phyloP scores from a whole-genome alignment of 2,888 invertebrate genomes.

The Drosophila austrosaltans region DNA sequence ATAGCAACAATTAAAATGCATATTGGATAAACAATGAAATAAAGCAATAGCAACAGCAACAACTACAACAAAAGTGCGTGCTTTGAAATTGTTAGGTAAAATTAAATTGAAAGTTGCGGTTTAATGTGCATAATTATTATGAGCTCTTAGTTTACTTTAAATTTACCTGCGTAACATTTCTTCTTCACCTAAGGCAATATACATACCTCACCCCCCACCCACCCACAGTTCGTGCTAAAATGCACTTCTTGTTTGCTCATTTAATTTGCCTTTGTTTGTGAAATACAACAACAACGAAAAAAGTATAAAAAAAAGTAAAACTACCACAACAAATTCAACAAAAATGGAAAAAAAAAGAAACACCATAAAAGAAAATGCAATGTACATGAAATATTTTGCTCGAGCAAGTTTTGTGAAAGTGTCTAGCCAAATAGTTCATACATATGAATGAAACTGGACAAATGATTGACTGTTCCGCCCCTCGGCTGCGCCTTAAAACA shows the following conservation, averaged over 20 bases:
- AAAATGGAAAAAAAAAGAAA: conserved; percentile 24
- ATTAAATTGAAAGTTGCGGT: conserved; percentile 65
- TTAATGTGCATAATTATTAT: conserved; percentile 68
- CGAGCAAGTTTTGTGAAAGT: conserved; percentile 72
- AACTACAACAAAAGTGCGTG: conserved; percentile 58
- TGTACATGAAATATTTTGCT: conserved; percentile 37
- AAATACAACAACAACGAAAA: conserved; percentile 22
- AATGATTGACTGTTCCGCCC: conserved; percentile 31
- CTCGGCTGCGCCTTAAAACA: conserved; percentile 17
- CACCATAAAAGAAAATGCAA: conserved; percentile 54
- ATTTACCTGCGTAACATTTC: conserved; percentile 58
- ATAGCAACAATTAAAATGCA: conserved; percentile 38
- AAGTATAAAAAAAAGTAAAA: conserved; percentile 34
- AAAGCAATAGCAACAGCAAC: conserved; percentile 25
- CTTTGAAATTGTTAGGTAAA: conserved; percentile 55
- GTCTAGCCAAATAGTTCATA: conserved; percentile 58
- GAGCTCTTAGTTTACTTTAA: conserved; percentile 33
- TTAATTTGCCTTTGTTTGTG: conserved; percentile 45
- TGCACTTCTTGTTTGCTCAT: conserved; percentile 53
- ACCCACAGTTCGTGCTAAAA: conserved; percentile 62
- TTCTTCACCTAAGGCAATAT: neutral
- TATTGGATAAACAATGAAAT: conserved; percentile 52
- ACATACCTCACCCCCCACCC: neutral
- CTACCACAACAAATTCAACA: conserved; percentile 15
- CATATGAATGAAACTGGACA: conserved; percentile 34